A percentile compares a stretch with the other conserved stretches of the same genome.
Conservation (phyloP, 64 coral and sea anemone species). For the Stylophora pistillata region DNA sequence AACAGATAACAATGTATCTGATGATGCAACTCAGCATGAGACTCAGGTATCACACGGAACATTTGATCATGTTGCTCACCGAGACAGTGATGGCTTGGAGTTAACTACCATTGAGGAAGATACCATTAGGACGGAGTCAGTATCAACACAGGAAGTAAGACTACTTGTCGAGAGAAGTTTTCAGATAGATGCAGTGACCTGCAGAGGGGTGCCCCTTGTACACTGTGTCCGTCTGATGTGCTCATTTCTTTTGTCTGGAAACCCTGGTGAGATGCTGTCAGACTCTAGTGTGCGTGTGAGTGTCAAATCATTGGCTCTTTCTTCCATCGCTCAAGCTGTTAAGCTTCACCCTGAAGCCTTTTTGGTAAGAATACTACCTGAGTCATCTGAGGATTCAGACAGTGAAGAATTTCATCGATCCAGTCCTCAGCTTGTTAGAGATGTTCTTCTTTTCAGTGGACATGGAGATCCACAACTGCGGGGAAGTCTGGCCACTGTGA, state of each 20-base stretch:
- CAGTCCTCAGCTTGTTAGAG: conserved; percentile 80
- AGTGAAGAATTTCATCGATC: not conserved
- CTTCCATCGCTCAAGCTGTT: conserved; percentile 73
- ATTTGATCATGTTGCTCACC: conserved; percentile 18
- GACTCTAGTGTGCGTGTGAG: conserved; percentile 93
- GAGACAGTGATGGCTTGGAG: conserved; percentile 51
- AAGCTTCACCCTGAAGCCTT: conserved; percentile 82
- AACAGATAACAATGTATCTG: not conserved
- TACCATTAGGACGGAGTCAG: conserved; percentile 66
- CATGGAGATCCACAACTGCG: conserved; percentile 93
- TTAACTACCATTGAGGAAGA: conserved; percentile 43
- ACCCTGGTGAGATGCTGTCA: conserved; percentile 79
- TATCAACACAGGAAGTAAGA: conserved; percentile 83
- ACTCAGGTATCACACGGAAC: conserved; percentile 1
- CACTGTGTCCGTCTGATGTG: conserved; percentile 94
- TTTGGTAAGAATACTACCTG: conserved; percentile 79
- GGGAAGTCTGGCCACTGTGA: conserved; percentile 75
- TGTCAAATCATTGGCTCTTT: conserved; percentile 87
- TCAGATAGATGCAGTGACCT: conserved; percentile 90
- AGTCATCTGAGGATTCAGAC: conserved; percentile 20
- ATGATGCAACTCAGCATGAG: not conserved
- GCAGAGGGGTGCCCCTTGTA: conserved; percentile 81
- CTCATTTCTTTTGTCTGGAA: conserved; percentile 91
- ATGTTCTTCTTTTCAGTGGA: conserved; percentile 81
- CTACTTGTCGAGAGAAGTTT: conserved; percentile 82